Evolutionary conservation across 2,797 vertebrate species (phyloP).

Genomic region (Poecilia gillii): DNA sequence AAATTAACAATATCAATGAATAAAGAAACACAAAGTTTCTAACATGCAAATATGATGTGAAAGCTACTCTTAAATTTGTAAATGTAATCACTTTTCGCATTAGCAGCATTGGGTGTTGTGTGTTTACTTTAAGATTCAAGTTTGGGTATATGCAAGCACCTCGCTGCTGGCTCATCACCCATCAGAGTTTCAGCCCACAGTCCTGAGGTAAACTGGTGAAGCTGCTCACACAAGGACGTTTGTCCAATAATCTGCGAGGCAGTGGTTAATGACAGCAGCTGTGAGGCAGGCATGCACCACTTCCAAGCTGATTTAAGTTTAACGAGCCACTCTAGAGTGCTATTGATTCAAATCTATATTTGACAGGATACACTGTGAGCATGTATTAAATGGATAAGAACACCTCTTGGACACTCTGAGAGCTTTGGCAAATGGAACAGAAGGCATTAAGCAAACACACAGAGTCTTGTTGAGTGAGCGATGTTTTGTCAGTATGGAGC

Average conservation of each 20-base stretch:
- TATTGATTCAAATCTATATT: conserved; percentile 89
- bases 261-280: conserved; percentile 85
- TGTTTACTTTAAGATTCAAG: conserved; percentile 36
- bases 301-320: conserved; percentile 88
- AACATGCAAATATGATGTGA: not conserved
- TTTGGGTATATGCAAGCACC: conserved; percentile 22
- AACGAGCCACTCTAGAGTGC: conserved; percentile 86
- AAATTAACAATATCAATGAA: conserved; percentile 4
- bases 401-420: conserved; percentile 75
- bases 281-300: conserved; percentile 85
- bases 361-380: conserved; percentile 86
- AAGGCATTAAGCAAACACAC: conserved; percentile 65
- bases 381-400: conserved; percentile 86
- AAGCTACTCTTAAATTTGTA: not conserved
- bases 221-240: conserved; percentile 80
- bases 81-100: not conserved
- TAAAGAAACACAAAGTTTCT: conserved; percentile 1
- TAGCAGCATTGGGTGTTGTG: not conserved
- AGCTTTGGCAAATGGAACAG: conserved; percentile 68
- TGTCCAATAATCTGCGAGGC: conserved; percentile 84
- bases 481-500: conserved; percentile 42
- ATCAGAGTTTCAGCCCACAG: conserved; percentile 45
- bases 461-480: conserved; percentile 70
- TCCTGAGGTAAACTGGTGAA: conserved; percentile 72
- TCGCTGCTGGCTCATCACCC: conserved; percentile 33